Evolutionary conservation across 2,797 vertebrate genomes (phyloP), one percentile per base, ranked within the genome.

Genomic region (Ctenopoma multispine): DNA sequence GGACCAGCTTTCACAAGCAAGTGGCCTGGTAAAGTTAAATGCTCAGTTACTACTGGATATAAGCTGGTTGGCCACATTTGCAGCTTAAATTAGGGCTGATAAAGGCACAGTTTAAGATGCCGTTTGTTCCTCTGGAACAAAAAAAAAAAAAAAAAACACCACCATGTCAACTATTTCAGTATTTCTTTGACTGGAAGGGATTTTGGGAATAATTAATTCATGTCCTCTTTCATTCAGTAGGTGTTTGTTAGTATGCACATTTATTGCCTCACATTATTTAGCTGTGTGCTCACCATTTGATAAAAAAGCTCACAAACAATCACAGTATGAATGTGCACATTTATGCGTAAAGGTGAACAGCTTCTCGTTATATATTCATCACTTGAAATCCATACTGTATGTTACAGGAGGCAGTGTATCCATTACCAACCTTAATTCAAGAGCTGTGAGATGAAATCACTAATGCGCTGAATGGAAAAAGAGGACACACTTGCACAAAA

Each of bases 361-460:
- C 20, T n/a, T 44, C 41, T 23, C 11, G 83, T 79, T 62, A 41
- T 44, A 80, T 60, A 75, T 77, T 75, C 56, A 64, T 64, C 27
- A 13, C 56, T 77, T 66, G 3, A 72, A 80, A 64, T 63, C 49
- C 27, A 46, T 57, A 41, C 51, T 63, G 20, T 53, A 20, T 15
- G 38, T 29, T 49, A 53, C 15, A 13, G 48, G 17, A 44, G n/a
- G 29, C 41, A 2, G 18, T 17, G 12, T 47, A 55, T 53, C 63
- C 14, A 61, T 79, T 79, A 79, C 24, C 61, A 31, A 46, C 58
- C 38, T 50, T 62, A 55, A 85, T 54, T 79, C 36, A 71, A 71
- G 31, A 34, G 47, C 14, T 7, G 8, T 20, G 1, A 17, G 54
- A 59, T 72, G 48, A 66, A 66, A 80, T 59, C 41, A 23, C 17